Evolutionary conservation across 1,140 invertebrate genomes (phyloP), one percentile per base, ranked within the genome.

Genomic region (Orius insidiosus): DNA sequence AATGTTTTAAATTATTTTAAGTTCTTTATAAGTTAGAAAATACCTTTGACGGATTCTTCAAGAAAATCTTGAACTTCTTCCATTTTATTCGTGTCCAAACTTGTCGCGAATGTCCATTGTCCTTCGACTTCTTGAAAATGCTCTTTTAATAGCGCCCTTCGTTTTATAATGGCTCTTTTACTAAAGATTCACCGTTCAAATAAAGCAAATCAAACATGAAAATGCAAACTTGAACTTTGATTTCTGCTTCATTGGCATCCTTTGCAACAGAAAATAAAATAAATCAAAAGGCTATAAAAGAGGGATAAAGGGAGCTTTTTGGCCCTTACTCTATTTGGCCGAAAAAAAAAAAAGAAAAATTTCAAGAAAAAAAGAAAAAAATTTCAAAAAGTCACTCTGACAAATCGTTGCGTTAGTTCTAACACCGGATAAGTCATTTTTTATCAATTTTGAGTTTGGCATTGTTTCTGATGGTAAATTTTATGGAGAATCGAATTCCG

Each of bases 131-230:
- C 75, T 54, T 70, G 67, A 56, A 95, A 92, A 57, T 85, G 69
- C 45, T 80, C 64, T 51, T 70, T 66, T 2, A 98, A 62, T 32
- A 93, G 61, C 36, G 75, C 65, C 9, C 95, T 66, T 13, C 96
- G 67, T 57, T 80, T 72, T 3, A 67, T 60, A 52, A 78, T 1
- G 90, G 74, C 55, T 82, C 65, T 40, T 74, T 73, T 0, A 98
- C 86, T 0, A 98, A 64, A 1, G 92, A 66, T 55, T 80, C 67
- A 0, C 86, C 93, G 68, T 99, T 98, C 1, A 98, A 68, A 60
- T 88, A 98, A 0, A 99, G 66, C 31, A 99, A 64, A 71, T 99
- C 96, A 67, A 99, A 99, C 57, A 94, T 87, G 63, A 92, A 98
- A 7, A 99, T 78, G 61, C 90, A 96, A 33, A 99, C 94, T 67